Base-by-base conservation (phyloP, 2,888 invertebrate genomes). In the Acronicta alni region DNA sequence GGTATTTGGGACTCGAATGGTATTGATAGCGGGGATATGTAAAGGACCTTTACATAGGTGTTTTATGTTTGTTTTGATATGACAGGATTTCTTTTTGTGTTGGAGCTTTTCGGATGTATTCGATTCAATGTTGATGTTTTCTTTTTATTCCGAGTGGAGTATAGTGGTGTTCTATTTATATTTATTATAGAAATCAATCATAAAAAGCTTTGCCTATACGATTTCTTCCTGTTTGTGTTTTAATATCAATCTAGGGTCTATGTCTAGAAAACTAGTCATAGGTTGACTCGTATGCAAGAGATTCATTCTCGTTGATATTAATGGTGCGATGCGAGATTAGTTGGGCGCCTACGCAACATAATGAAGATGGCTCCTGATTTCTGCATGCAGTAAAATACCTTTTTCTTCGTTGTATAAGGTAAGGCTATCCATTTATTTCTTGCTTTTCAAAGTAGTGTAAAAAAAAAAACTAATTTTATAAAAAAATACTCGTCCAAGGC, bases 1-100 rank as follows among this genome's bases (percentile, higher is more conserved):
- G 77, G 76, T 77, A 77, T 79, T 77, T 60, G 78, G 70, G 65
- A 67, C 75, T 77, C 71, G 72, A 82, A 82, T 61, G 67, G 62
- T 83, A 81, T 82, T 79, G 81, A 83, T 84, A 79, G 79, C 71
- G 47, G 73, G 75, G 74, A 81, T 82, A 79, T 76, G 77, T 71
- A 75, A 69, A 75, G 63, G 65, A 72, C 48, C 62, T 79, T 80
- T 80, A 77, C 81, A 75, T 72, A 75, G 67, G 64, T 77, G 71
- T 75, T 77, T 79, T 77, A 75, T 75, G 58, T 64, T 68, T 68
- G 65, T 66, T 71, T 67, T 60, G 57, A 77, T 75, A 68, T 72
- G 52, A 68, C 65, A 59, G 57, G 67, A 73, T 78, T 78, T 73
- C 56, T 61, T 60, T 69, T 68, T 63, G 49, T 67, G 63, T 68